Evolutionary conservation across 2,797 vertebrate species (phyloP), one percentile per base, ranked within the genome.

Genomic region (Oreortyx pictus): DNA sequence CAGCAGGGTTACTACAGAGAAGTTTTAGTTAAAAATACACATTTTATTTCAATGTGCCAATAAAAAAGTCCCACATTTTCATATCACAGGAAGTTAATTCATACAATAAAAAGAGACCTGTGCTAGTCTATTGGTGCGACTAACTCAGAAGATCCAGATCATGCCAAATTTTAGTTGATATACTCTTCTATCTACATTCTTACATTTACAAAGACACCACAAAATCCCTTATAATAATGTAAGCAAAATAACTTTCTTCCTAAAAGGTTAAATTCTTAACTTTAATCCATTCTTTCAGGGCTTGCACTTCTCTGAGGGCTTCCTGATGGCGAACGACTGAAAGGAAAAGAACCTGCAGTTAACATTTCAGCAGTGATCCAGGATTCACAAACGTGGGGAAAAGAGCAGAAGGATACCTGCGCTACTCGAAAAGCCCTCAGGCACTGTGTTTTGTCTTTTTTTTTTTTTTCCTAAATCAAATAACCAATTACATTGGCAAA

Each of bases 201-300:
- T 97, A 97, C 96, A 97, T 96, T 97, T 98, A 96, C 92, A 97
- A 96, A 97, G 95, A 97, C 97, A 96, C 94, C 97, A 98, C 97
- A 97, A 97, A 97, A 97, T 98, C 97, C 98, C 98, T 97, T 97
- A 97, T 97, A 97, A 97, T 97, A 97, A 98, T 97, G 97, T 98
- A 98, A 97, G 97, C 97, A 97, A 98, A 98, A 97, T 97, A 97
- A 90, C 93, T 97, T 97, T 97, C 86, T 97, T 97, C 97, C 97
- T 97, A 98, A 97, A 96, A 96, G 93, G 96, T 96, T 95, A 95
- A 97, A 94, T 96, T 93, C 95, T 92, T 81, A 96, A 94, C 86
- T 97, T 98, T 97, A 98, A 97, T 98, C 97, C 91, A 98, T 97
- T 97, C 98, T 97, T 95, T 98, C 98, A 94, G 98, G 97, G 95